These are phyloP conservation scores for Smittia sp. DNA, from an alignment of 2,888 invertebrate species.

Conservation along the genomic window DNA sequence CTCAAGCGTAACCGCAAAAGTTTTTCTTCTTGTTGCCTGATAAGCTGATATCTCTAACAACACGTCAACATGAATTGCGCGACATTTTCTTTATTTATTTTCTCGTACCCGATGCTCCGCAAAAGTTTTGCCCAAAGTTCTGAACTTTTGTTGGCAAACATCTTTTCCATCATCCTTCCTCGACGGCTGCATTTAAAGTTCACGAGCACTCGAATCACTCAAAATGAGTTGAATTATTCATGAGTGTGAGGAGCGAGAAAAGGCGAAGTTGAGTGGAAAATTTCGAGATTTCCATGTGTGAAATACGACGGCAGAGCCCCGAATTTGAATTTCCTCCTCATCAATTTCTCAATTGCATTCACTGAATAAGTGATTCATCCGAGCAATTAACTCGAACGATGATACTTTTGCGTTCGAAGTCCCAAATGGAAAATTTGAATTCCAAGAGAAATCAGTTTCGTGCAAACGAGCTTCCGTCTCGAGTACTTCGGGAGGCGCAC, in stretches of 20 bases:
- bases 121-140: background rate
- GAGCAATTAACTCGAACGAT: constrained; percentile 7
- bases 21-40: background rate
- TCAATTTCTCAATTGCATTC: background rate
- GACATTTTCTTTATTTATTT: constrained; percentile 2
- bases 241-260: background rate
- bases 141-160: background rate
- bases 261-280: background rate
- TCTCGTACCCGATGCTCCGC: background rate
- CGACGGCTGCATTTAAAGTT: background rate
- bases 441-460: too few relatives aligned
- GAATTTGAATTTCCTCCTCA: background rate
- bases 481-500: background rate
- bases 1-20: background rate
- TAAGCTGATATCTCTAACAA: constrained; percentile 7
- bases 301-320: background rate
- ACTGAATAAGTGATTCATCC: constrained; percentile 16
- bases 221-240: constrained; percentile 2
- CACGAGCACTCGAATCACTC: constrained; percentile 9
- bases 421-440: constrained; percentile 1
- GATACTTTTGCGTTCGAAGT: background rate
- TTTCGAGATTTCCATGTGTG: constrained; percentile 10
- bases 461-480: background rate
- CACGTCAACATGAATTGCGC: constrained; percentile 16
- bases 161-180: background rate